Conservation (phyloP, 2,888 invertebrate genomes). For the Brachyptera risi region DNA sequence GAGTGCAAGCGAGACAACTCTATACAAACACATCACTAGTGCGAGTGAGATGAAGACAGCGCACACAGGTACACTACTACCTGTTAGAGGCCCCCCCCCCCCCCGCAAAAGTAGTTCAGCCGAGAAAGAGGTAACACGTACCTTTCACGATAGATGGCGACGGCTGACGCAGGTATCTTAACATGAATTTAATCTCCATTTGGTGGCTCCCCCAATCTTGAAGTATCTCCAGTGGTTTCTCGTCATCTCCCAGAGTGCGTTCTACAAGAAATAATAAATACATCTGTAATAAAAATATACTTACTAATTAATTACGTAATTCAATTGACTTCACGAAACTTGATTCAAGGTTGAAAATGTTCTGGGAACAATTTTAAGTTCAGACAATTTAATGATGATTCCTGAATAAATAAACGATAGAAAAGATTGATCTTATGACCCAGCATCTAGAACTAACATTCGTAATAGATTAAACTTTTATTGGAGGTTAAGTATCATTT, state of each 20-base stretch:
- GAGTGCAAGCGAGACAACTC: neutral
- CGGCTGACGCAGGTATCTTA: slow-evolving; percentile 49
- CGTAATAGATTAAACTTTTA: too few relatives aligned
- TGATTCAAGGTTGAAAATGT: slow-evolving; percentile 1
- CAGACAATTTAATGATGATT: neutral
- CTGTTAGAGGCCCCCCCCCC: slow-evolving; percentile 4
- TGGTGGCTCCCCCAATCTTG: slow-evolving; percentile 50
- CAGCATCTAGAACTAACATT: too few relatives aligned
- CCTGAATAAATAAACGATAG: too few relatives aligned
- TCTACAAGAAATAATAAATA: slow-evolving; percentile 46
- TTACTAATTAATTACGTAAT: slow-evolving; percentile 4
- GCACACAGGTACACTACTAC: too few relatives aligned
- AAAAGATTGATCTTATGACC: too few relatives aligned
- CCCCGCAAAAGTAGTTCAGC: neutral
- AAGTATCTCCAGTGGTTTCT: slow-evolving; percentile 59
- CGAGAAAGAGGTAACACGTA: slow-evolving; percentile 26
- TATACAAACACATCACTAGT: neutral
- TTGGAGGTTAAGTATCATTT: too few relatives aligned
- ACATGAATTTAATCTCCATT: slow-evolving; percentile 54
- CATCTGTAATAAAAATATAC: too few relatives aligned
- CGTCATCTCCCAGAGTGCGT: slow-evolving; percentile 55
- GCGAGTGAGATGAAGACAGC: slow-evolving; percentile 28
- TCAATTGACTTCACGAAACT: neutral
- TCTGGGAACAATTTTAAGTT: neutral
- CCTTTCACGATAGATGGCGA: slow-evolving; percentile 35